Evolutionary conservation across 2,797 vertebrate genomes (phyloP).

Genomic region (Sebastes iracundus): DNA sequence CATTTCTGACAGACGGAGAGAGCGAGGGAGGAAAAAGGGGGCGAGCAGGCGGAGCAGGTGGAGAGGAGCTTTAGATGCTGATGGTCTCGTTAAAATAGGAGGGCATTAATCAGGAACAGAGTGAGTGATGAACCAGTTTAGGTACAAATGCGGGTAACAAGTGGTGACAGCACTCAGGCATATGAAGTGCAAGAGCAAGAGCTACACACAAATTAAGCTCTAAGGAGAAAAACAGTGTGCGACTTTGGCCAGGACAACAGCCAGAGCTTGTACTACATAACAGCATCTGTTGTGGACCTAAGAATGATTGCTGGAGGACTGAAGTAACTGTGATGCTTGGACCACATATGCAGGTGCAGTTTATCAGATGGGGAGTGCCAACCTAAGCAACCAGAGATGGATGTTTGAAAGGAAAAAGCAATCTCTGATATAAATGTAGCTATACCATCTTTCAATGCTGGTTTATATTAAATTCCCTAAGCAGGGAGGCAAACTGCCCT

Average conservation of each 20-base stretch:
- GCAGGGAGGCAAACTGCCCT: conserved; percentile 73
- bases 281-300: conserved; percentile 30
- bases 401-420: conserved; percentile 54
- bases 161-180: conserved; percentile 32
- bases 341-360: conserved; percentile 51
- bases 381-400: conserved; percentile 44
- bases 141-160: conserved; percentile 45
- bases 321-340: conserved; percentile 35
- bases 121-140: conserved; percentile 51
- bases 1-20: conserved; percentile 34
- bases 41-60: not conserved
- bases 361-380: conserved; percentile 41
- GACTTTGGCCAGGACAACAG: conserved; percentile 21
- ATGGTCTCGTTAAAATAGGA: conserved; percentile 49
- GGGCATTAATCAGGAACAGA: conserved; percentile 17
- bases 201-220: conserved; percentile 41
- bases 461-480: conserved; percentile 79
- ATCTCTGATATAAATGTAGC: conserved; percentile 58
- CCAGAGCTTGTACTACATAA: not conserved
- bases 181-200: conserved; percentile 40
- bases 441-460: conserved; percentile 67
- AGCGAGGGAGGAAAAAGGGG: not conserved
- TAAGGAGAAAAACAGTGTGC: conserved; percentile 3
- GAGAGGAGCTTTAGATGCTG: conserved; percentile 14
- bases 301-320: conserved; percentile 25